Percentiles rank a stretch among this genome's conserved stretches.
These are phyloP conservation scores for Chlorops oryzae DNA, from an alignment of 1,140 invertebrate genomes.

Conservation along the genomic window DNA sequence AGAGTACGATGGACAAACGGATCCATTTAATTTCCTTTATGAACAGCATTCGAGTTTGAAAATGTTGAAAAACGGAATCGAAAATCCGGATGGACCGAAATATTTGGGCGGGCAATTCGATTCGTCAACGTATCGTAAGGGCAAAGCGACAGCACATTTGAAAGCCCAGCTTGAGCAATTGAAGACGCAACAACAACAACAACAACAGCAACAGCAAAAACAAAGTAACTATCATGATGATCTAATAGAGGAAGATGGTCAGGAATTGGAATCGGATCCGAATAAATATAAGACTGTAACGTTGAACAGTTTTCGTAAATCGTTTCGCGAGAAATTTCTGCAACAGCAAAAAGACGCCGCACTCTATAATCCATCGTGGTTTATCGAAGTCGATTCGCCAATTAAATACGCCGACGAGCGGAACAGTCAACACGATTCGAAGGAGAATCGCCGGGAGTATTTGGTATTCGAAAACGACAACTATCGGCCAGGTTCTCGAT, in stretches of 20 bases:
- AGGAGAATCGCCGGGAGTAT: conserved; percentile 41
- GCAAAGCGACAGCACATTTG: conserved; percentile 33
- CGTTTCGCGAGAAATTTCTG: conserved; percentile 40
- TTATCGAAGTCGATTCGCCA: conserved; percentile 36
- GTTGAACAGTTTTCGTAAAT: conserved; percentile 44
- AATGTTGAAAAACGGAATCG: conserved; percentile 11
- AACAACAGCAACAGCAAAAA: background rate
- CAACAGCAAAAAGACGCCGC: conserved; percentile 36
- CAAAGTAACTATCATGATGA: too few relatives aligned
- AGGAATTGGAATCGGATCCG: conserved; percentile 25
- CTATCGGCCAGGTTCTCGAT: conserved; percentile 39
- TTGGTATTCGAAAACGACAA: conserved; percentile 44
- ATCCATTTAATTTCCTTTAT: conserved; percentile 44
- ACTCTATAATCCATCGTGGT: conserved; percentile 45
- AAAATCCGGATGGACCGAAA: background rate
- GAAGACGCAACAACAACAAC: conserved; percentile 31
- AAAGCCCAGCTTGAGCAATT: conserved; percentile 38
- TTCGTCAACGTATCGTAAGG: conserved; percentile 38
- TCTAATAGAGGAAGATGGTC: conserved; percentile 23
- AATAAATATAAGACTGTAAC: conserved; percentile 44
- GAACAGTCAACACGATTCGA: conserved; percentile 14
- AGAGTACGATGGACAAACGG: conserved; percentile 38
- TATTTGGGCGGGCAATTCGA: too few relatives aligned
- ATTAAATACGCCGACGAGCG: background rate
- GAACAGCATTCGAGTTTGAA: conserved; percentile 35